Conservation (phyloP, 1,140 invertebrate genomes). For the Melipona quadrifasciata region DNA sequence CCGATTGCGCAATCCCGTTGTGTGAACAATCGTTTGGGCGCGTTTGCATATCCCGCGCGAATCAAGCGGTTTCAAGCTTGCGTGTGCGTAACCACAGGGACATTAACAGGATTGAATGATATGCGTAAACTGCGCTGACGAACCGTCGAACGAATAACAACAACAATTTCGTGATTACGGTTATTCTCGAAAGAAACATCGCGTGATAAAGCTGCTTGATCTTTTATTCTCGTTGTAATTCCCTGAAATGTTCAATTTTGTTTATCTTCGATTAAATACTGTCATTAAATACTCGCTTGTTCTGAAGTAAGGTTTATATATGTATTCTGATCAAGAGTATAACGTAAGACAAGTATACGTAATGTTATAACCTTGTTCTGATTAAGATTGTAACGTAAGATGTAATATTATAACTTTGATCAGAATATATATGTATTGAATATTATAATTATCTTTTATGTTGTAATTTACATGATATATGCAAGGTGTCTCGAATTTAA, state of each 20-base stretch:
- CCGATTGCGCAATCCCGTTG: conserved; percentile 29
- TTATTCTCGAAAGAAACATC: not conserved
- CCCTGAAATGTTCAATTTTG: not conserved
- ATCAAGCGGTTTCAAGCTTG: conserved; percentile 14
- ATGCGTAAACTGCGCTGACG: not conserved
- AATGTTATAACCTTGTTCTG: too few species aligned
- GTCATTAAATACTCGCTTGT: not conserved
- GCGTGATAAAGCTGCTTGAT: not conserved
- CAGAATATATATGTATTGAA: too few species aligned
- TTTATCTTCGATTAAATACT: not conserved
- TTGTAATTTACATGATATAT: too few species aligned
- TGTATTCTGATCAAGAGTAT: too few species aligned
- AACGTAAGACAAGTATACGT: too few species aligned
- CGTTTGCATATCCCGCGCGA: conserved; percentile 28
- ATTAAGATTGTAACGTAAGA: too few species aligned
- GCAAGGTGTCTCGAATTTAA: too few species aligned
- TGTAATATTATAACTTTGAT: too few species aligned
- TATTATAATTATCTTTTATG: too few species aligned
- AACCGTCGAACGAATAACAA: conserved; percentile 5
- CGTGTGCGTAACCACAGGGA: not conserved
- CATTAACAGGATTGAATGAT: conserved; percentile 13
- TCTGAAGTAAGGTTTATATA: not conserved
- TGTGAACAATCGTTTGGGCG: conserved; percentile 27
- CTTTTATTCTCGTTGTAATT: not conserved
- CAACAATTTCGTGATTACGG: not conserved